phyloP scores from a whole-genome alignment of 2,113 vertebrate species.

The Ancistrus triradiatus region DNA sequence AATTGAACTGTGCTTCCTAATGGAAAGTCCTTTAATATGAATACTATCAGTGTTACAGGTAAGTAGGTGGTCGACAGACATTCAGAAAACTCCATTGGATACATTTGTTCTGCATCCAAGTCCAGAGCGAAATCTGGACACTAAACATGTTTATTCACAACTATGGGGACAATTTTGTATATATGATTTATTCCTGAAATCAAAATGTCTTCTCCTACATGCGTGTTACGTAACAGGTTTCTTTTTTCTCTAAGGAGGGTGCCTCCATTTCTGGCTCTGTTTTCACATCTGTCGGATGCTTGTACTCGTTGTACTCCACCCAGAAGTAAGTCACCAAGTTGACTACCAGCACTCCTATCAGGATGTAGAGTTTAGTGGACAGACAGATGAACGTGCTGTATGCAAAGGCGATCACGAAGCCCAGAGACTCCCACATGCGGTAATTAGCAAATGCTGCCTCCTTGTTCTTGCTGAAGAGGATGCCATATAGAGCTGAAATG shows the following conservation, averaged over 20 bases:
- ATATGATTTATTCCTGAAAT: no score
- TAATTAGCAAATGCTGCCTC: slow-evolving; percentile 94
- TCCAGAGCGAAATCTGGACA: no score
- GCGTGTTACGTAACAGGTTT: background rate
- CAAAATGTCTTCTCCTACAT: background rate
- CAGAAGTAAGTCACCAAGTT: slow-evolving; percentile 65
- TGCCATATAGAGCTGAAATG: slow-evolving; percentile 79
- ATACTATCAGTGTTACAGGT: no score
- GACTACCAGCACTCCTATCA: slow-evolving; percentile 69
- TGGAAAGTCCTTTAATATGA: no score
- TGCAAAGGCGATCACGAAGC: slow-evolving; percentile 83
- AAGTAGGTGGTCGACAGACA: no score
- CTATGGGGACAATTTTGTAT: no score
- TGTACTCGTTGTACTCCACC: slow-evolving; percentile 73
- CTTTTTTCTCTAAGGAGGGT: background rate
- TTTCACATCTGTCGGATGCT: slow-evolving; percentile 49
- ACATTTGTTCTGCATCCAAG: no score
- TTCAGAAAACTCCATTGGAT: no score
- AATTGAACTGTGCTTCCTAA: no score
- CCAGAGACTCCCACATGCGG: slow-evolving; percentile 89
- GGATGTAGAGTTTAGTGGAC: slow-evolving; percentile 77
- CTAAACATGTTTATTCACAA: background rate
- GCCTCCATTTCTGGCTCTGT: background rate
- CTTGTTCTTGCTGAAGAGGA: slow-evolving; percentile 79
- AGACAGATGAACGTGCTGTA: slow-evolving; percentile 83